phyloP scores from a whole-genome alignment of 2,888 invertebrate species.

The Campaea margaritaria region DNA sequence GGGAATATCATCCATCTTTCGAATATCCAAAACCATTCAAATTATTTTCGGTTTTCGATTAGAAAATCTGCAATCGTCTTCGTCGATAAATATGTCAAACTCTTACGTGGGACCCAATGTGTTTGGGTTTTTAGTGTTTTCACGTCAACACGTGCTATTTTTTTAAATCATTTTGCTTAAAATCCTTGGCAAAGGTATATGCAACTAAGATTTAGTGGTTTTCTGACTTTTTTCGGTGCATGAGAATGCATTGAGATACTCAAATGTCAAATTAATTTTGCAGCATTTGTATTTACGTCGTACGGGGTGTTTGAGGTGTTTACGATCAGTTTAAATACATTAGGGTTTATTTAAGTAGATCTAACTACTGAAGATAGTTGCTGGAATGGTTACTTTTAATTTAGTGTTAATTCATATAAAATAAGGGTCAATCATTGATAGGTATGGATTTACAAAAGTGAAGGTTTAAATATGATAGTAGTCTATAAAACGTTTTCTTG shows the following conservation, averaged over 20 bases:
- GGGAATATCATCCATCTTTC: too few species aligned
- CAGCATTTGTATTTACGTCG: slow-evolving; percentile 40
- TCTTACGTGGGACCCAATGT: slow-evolving; percentile 39
- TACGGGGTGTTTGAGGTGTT: slow-evolving; percentile 43
- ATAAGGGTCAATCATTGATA: too few species aligned
- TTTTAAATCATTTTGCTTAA: slow-evolving; percentile 9
- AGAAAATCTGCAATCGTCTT: slow-evolving; percentile 34
- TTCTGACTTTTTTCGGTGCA: slow-evolving; percentile 37
- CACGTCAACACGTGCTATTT: slow-evolving; percentile 23
- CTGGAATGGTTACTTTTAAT: neutral
- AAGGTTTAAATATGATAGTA: too few species aligned
- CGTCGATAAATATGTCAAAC: slow-evolving; percentile 40
- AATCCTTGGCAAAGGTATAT: slow-evolving; percentile 13
- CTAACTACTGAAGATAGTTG: slow-evolving; percentile 17
- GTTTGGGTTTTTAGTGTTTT: slow-evolving; percentile 36
- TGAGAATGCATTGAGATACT: slow-evolving; percentile 23
- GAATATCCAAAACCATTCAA: neutral
- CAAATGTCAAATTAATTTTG: slow-evolving; percentile 33
- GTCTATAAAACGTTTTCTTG: too few species aligned
- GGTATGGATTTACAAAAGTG: too few species aligned
- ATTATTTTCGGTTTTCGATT: slow-evolving; percentile 16
- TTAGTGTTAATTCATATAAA: too few species aligned
- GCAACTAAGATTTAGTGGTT: slow-evolving; percentile 37
- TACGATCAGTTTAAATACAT: slow-evolving; percentile 50
- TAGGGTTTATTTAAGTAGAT: slow-evolving; percentile 21